These are phyloP conservation scores for Muscicapa adusta DNA, from an alignment of 2,113 vertebrate genomes.

Conservation along the genomic window DNA sequence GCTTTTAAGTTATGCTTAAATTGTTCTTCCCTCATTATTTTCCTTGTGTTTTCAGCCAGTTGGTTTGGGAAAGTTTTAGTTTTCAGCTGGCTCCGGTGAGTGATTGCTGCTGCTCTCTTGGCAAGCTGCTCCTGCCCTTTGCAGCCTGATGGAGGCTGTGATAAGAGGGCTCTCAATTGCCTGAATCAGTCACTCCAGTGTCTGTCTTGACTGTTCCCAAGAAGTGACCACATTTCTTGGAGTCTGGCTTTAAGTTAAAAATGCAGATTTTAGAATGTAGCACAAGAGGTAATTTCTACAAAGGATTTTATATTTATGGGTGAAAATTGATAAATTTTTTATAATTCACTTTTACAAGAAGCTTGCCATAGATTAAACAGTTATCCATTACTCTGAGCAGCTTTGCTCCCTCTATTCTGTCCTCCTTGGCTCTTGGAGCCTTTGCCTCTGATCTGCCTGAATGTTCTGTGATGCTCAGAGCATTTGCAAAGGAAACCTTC, in stretches of 20 bases:
- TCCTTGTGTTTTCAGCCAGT: neutral
- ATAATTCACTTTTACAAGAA: slow-evolving; percentile 41
- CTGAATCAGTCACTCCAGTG: neutral
- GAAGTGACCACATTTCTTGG: neutral
- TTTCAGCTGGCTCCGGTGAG: neutral
- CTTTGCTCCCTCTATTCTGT: neutral
- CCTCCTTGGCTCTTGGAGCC: neutral
- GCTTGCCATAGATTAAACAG: slow-evolving; percentile 21
- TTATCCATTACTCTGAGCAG: slow-evolving; percentile 18
- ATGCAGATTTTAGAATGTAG: slow-evolving; percentile 37
- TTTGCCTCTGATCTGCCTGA: neutral
- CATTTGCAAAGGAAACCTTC: neutral
- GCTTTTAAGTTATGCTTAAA: neutral
- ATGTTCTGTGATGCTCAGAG: neutral
- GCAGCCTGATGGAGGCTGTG: neutral
- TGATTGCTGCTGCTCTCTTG: neutral
- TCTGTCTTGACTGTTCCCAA: neutral
- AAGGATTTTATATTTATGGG: slow-evolving; percentile 44
- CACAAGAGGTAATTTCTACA: slow-evolving; percentile 21
- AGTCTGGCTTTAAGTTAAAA: slow-evolving; percentile 33
- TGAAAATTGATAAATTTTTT: slow-evolving; percentile 48
- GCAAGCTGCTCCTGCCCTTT: neutral
- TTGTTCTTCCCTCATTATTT: neutral
- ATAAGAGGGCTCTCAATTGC: neutral
- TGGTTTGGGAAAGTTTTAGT: neutral